phyloP scores from a whole-genome alignment of 2,113 vertebrate species.

The Zosterops hypoxanthus region DNA sequence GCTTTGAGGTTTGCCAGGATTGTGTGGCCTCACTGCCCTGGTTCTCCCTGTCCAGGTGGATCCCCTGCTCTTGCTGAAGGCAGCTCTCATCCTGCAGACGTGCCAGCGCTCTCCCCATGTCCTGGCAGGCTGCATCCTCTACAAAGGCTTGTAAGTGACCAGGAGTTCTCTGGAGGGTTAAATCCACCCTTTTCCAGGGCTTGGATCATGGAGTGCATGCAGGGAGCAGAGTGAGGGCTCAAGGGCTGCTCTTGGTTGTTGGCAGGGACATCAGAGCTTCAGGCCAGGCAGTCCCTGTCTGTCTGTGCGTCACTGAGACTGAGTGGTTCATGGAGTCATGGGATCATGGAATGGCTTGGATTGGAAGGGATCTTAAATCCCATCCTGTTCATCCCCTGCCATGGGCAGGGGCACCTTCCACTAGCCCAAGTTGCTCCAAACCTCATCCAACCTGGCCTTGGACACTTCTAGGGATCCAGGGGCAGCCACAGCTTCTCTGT shows the following conservation, averaged over 20 bases:
- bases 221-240: neutral
- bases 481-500: neutral
- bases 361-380: neutral
- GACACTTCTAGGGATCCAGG: neutral
- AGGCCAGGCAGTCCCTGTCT: neutral
- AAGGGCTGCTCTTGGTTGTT: neutral
- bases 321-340: rapidly evolving
- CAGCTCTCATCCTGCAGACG: conserved; percentile 91
- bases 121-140: conserved; percentile 89
- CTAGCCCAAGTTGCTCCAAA: neutral
- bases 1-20: neutral
- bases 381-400: neutral
- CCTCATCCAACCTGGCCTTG: rapidly evolving
- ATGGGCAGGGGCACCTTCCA: neutral
- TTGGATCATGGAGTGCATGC: neutral
- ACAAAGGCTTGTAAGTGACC: conserved; percentile 81
- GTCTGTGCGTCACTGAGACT: neutral
- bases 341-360: neutral
- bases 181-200: neutral
- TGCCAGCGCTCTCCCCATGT: conserved; percentile 87
- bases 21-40: neutral
- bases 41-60: conserved; percentile 81
- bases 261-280: neutral
- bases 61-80: conserved; percentile 91
- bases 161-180: neutral